phyloP scores from a whole-genome alignment of 2,888 invertebrate genomes.

The Dromius quadrimaculatus region DNA sequence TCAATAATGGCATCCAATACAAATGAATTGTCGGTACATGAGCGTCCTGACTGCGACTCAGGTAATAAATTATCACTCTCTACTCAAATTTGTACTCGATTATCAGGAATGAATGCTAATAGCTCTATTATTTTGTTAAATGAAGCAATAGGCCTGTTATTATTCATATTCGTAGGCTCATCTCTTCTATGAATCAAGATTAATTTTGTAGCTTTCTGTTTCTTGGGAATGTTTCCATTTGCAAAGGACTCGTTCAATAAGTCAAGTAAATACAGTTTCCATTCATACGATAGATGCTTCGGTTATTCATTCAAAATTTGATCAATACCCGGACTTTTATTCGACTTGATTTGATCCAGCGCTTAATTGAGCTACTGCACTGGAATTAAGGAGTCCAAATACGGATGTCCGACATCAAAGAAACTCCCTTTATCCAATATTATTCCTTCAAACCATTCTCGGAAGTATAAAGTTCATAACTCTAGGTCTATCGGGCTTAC shows the following conservation, averaged over 20 bases:
- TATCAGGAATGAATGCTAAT: no score
- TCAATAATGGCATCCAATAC: no score
- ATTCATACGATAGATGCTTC: conserved; percentile 2
- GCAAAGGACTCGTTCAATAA: conserved; percentile 6
- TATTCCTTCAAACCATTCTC: background rate
- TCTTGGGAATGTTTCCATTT: no score
- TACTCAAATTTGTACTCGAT: no score
- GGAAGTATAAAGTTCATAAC: background rate
- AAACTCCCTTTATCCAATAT: background rate
- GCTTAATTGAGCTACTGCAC: background rate
- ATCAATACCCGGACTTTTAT: background rate
- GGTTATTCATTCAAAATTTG: background rate
- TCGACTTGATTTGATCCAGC: background rate
- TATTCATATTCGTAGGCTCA: no score
- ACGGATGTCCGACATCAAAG: background rate
- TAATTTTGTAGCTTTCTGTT: no score
- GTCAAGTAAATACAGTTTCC: background rate
- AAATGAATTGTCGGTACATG: no score
- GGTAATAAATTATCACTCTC: no score
- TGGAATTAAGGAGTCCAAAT: background rate
- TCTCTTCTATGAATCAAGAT: no score
- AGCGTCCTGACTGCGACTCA: no score
- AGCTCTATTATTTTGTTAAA: no score
- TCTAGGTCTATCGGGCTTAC: background rate
- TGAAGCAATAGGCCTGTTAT: no score